Percentiles rank a stretch among this genome's conserved stretches.
Evolutionary conservation across 2,797 vertebrate species (phyloP).

Genomic region (Masticophis lateralis): DNA sequence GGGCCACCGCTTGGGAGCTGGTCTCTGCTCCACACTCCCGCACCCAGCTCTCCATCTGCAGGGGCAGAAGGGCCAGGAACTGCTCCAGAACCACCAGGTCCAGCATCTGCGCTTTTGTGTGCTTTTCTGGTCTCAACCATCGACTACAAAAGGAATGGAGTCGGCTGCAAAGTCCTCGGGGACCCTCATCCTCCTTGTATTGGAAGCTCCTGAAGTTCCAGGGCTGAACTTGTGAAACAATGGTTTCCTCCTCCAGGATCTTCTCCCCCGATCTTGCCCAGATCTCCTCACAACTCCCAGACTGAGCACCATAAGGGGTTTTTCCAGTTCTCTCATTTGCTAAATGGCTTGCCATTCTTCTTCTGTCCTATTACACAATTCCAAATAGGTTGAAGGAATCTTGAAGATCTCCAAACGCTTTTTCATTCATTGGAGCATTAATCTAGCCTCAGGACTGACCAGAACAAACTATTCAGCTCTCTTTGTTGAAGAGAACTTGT

Average conservation of each 20-base stretch:
- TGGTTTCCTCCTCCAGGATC: fast-evolving
- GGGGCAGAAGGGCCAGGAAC: background rate
- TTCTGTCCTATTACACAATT: background rate
- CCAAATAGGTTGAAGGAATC: background rate
- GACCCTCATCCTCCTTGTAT: background rate
- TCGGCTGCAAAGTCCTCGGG: background rate
- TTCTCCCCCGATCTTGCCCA: background rate
- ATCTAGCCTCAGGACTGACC: background rate
- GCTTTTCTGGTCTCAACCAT: background rate
- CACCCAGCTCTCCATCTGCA: background rate
- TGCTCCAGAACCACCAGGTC: background rate
- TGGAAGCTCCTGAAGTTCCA: background rate
- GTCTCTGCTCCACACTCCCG: background rate
- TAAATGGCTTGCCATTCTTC: background rate
- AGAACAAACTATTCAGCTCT: background rate
- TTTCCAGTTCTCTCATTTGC: background rate
- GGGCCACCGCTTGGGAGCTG: background rate
- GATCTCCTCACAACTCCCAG: background rate
- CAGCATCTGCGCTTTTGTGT: background rate
- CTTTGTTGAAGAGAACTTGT: background rate
- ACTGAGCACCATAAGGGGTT: background rate
- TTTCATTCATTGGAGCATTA: background rate
- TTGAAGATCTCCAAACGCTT: background rate
- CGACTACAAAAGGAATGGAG: background rate
- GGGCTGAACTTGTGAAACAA: background rate